Base-by-base conservation (phyloP, 2,888 invertebrate species). In the Bombyx huttoni region DNA sequence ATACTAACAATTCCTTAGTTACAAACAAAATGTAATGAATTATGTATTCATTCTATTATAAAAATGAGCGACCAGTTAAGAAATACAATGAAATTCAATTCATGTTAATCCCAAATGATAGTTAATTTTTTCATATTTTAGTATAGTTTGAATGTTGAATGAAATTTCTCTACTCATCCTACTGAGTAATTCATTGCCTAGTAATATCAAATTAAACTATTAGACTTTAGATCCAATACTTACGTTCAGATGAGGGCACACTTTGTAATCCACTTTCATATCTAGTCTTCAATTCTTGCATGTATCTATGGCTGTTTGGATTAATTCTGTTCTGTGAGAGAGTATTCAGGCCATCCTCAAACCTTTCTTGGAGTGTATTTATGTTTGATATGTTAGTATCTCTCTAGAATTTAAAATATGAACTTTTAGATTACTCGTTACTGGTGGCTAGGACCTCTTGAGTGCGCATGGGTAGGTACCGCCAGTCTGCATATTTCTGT, bases 311-410 rank as follows among this genome's bases (percentile, higher is more conserved):
- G 13, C 70, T 75, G 12, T 72, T 63, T 0, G 71, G 65, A 55
- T 78, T 69, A 0, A 74, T 57, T 0, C 62, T 53, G 47, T 65
- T 73, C 6, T 63, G 66, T 0, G 78, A 73, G 58, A 83, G 58
- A 7, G 57, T 69, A 24, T 59, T 63, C 8, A 84, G 57, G 48
- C 82, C 63, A 0, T 60, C 52, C 34, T 70, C 58, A 54, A 79
- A 84, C 47, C 75, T 71, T 0, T 75, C 68, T 54, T 82, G 68
- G 40, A 87, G 53, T 3, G 61, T 58, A 14, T 78, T 70, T 7
- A 82, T 54, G 59, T 81, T 82, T 47, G 77, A 63, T 0, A 58
- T 51, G 47, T 82, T 73, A 46, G 78, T 80, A 62, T 85, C 81
- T 49, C 60, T 65, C 86, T 86, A 58, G 13, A 56, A 50, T 46